A percentile compares a stretch with the other conserved stretches of the same genome.
Evolutionary conservation across 1,140 invertebrate genomes (phyloP).

Genomic region (Macrocentrus cingulum): DNA sequence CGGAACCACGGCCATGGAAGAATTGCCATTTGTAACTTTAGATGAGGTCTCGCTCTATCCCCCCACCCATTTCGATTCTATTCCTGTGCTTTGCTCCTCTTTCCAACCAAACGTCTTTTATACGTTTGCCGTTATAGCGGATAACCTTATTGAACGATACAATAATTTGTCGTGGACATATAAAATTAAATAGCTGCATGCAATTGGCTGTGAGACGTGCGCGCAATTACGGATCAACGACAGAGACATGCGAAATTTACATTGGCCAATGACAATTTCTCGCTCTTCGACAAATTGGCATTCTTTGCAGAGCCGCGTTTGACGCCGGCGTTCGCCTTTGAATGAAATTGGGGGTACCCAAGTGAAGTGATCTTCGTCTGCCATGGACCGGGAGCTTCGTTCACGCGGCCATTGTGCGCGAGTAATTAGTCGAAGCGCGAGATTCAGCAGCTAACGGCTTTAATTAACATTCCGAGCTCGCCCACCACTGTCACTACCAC

Average conservation of each 20-base stretch:
- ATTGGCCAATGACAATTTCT: slow-evolving; percentile 25
- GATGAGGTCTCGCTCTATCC: slow-evolving; percentile 46
- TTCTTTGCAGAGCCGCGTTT: slow-evolving; percentile 50
- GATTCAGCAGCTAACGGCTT: slow-evolving; percentile 56
- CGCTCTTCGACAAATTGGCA: slow-evolving; percentile 53
- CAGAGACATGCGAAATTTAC: too few species aligned
- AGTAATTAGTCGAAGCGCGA: slow-evolving; percentile 58
- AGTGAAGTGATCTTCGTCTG: slow-evolving; percentile 50
- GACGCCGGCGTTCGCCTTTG: slow-evolving; percentile 43
- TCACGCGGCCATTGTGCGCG: slow-evolving; percentile 48
- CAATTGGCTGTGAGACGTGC: slow-evolving; percentile 32
- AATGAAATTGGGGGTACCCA: slow-evolving; percentile 39
- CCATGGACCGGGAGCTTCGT: slow-evolving; percentile 36
- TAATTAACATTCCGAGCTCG: slow-evolving; percentile 58
- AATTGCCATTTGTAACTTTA: slow-evolving; percentile 61
- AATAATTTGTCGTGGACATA: slow-evolving; percentile 37
- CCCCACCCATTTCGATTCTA: slow-evolving; percentile 32
- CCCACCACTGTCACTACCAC: slow-evolving; percentile 37
- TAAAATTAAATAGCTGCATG: neutral
- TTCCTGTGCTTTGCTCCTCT: slow-evolving; percentile 11
- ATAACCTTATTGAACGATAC: slow-evolving; percentile 19
- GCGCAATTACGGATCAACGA: too few species aligned
- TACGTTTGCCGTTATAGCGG: slow-evolving; percentile 11
- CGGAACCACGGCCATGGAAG: slow-evolving; percentile 58
- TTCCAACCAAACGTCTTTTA: slow-evolving; percentile 28